Percentiles rank a stretch among this genome's conserved stretches.
phyloP scores from a whole-genome alignment of 2,888 invertebrate genomes.

The Parapristionchus giblindavisi region DNA sequence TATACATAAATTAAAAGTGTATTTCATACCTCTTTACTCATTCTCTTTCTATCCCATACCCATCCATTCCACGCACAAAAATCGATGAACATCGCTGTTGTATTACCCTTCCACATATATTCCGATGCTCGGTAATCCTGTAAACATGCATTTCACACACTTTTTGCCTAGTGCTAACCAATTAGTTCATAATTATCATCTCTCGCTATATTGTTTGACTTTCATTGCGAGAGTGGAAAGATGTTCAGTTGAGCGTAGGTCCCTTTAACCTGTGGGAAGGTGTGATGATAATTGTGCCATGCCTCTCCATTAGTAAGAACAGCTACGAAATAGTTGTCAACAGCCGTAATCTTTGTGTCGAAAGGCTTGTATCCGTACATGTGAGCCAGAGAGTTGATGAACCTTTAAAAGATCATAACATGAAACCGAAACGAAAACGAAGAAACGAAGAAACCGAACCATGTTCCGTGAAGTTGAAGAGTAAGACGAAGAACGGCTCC shows the following conservation, averaged over 20 bases:
- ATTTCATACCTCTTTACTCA: conserved; percentile 39
- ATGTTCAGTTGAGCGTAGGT: neutral
- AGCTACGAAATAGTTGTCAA: conserved; percentile 63
- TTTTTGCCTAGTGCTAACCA: neutral
- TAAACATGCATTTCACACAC: neutral
- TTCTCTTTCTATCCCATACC: conserved; percentile 36
- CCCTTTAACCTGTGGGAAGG: conserved; percentile 71
- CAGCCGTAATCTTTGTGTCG: conserved; percentile 76
- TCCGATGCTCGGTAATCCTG: conserved; percentile 66
- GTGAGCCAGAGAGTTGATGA: conserved; percentile 92
- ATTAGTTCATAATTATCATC: neutral
- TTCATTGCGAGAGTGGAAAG: neutral
- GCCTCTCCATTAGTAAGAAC: conserved; percentile 70
- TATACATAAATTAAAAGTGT: too few species aligned
- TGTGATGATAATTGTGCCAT: conserved; percentile 74
- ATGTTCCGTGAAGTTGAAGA: conserved; percentile 87
- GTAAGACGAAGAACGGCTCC: conserved; percentile 84
- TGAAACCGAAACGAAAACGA: neutral
- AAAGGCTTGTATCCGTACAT: conserved; percentile 89
- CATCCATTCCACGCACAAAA: conserved; percentile 46
- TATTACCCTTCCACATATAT: conserved; percentile 57
- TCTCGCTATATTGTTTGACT: neutral
- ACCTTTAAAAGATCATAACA: conserved; percentile 59
- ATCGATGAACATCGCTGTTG: conserved; percentile 63
- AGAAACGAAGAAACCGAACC: conserved; percentile 70